Evolutionary conservation across 1,140 invertebrate genomes (phyloP), one percentile per base, ranked within the genome.

Genomic region (Drosophila tropicalis): DNA sequence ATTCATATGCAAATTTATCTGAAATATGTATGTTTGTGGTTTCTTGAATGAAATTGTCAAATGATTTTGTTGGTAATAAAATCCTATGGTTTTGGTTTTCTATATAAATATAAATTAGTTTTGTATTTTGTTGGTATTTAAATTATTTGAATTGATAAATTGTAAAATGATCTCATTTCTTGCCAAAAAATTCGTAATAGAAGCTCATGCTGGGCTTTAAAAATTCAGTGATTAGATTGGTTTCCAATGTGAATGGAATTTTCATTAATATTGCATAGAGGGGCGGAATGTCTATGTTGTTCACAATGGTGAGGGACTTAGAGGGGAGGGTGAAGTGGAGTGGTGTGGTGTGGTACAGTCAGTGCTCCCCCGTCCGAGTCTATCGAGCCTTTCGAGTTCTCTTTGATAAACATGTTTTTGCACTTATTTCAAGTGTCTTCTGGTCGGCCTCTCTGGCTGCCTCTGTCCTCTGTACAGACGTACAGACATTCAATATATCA

Each of bases 401-500:
- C 79, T 51, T 51, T 51, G 44, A 51, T 60, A 67, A 89, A 89
- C 84, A 89, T 81, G 84, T 90, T 89, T 89, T 84, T 84, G 84
- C 84, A 89, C 84, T 89, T 89, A 87, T 76, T 57, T 61, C 67
- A 55, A 55, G 41, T 68, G 63, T 17, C 56, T 62, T 39, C 54
- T 57, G 65, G 39, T 40, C 39, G 25, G 22, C 7, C 17, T 12
- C 60, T 34, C 15, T 15, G 15, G n/a, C 10, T 51, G 44, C 44
- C 47, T 39, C 54, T 58, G 41, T 25, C 22, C 22, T 25, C 22
- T 25, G 22, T 25, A 29, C 39, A 41, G 56, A 71, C n/a, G n/a
- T n/a, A n/a, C 29, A 76, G 47, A 67, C 12, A 39, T 29, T 29
- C 29, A 29, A 29, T 39, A 39, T 39, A 39, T 13, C 36, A 39